These are phyloP conservation scores for Tyto alba DNA, from an alignment of 2,113 vertebrate species.

Conservation along the genomic window DNA sequence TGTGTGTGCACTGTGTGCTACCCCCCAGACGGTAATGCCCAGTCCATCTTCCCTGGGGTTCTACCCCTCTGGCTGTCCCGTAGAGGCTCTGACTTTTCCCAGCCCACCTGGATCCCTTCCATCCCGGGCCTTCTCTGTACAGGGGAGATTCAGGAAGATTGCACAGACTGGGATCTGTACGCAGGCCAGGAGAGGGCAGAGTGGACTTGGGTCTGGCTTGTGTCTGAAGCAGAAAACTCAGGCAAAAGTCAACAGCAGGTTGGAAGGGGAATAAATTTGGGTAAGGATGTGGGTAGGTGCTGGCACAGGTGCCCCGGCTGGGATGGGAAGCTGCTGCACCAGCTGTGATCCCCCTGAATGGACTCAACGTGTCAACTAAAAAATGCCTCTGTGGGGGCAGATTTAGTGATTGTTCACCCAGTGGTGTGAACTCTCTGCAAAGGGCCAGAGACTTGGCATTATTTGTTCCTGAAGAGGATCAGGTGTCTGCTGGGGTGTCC, in stretches of 20 bases:
- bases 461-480: background rate
- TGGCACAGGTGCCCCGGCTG: fast-evolving
- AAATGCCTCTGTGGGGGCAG: fast-evolving
- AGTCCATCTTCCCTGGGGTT: background rate
- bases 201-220: background rate
- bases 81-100: fast-evolving
- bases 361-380: background rate
- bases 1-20: background rate
- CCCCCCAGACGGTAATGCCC: fast-evolving
- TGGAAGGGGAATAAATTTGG: background rate
- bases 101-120: background rate
- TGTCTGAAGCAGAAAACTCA: background rate
- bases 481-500: background rate
- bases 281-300: background rate
- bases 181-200: constrained; percentile 56
- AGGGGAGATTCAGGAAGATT: background rate
- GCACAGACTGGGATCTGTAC: background rate
- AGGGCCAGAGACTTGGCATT: fast-evolving
- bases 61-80: background rate
- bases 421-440: background rate
- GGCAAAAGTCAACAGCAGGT: background rate
- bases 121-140: fast-evolving
- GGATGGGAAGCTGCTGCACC: fast-evolving
- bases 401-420: background rate
- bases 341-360: background rate